Percentiles rank a stretch among this genome's conserved stretches.
phyloP scores from a whole-genome alignment of 1,140 invertebrate species.

The Zaprionus inermis region DNA sequence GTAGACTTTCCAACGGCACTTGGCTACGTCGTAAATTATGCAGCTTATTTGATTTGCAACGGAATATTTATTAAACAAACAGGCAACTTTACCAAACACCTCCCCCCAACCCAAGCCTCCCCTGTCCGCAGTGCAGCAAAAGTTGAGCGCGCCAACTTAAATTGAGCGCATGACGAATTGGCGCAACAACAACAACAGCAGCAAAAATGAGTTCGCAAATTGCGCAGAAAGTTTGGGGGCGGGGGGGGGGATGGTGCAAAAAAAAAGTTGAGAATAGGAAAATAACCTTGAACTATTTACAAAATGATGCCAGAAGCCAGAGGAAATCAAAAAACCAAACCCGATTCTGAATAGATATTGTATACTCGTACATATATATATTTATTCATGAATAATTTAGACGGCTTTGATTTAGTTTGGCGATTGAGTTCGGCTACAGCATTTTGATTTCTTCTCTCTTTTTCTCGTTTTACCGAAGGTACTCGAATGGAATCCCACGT shows the following conservation, averaged over 20 bases:
- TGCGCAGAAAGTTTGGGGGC: slow-evolving; percentile 6
- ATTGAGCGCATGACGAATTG: slow-evolving; percentile 27
- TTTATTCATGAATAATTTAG: slow-evolving; percentile 36
- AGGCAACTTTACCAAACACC: neutral
- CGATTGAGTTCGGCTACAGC: neutral
- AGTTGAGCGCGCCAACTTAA: slow-evolving; percentile 31
- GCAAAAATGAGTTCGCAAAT: slow-evolving; percentile 15
- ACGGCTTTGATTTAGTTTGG: slow-evolving; percentile 15
- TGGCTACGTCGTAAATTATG: slow-evolving; percentile 6
- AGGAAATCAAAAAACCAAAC: slow-evolving; percentile 5
- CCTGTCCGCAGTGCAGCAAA: neutral
- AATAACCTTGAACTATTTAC: slow-evolving; percentile 23
- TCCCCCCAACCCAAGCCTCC: neutral
- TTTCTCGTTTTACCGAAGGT: too few relatives aligned
- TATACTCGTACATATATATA: neutral
- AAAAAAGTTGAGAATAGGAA: slow-evolving; percentile 3
- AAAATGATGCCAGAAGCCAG: slow-evolving; percentile 5
- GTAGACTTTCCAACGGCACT: slow-evolving; percentile 6
- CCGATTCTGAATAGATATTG: neutral
- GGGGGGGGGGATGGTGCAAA: too few relatives aligned
- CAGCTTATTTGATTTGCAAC: slow-evolving; percentile 26
- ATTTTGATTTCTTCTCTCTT: neutral
- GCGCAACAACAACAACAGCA: slow-evolving; percentile 1
- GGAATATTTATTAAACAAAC: slow-evolving; percentile 18
- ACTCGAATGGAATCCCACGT: neutral